Base-by-base conservation (phyloP, 2,113 vertebrate genomes). In the Rhagologus leucostigma region DNA sequence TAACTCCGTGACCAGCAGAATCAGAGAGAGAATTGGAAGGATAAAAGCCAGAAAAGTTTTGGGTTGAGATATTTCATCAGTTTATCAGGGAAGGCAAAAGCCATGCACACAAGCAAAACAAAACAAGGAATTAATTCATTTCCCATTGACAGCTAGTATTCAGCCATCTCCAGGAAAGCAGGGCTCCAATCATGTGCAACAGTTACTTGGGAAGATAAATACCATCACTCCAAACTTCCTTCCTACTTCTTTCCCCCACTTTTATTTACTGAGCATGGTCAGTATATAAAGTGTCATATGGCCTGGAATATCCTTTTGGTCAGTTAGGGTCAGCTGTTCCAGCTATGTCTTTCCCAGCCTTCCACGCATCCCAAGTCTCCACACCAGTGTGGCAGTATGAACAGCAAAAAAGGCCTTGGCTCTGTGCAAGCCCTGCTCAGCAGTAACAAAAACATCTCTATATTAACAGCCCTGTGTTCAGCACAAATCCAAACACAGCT, bases 11-110 rank as follows among this genome's bases (percentile, higher is more conserved):
- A 4, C 20, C 6, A 4, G 27, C 7, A 10, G 44, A 50, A 52
- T 3, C 0, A 0, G 16, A 33, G 13, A 44, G 27, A 57, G 22
- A 57, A 57, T 11, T 0, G 0, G 27, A 67, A 44, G 13, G 20
- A 16, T 59, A 52, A 67, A 52, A 74, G 5, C 33, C 32, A 20
- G 27, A 81, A 73, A 52, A 37, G 6, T 12, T 42, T 9, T 17
- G 52, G 26, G 5, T 67, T 59, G 33, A 59, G 32, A 24, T 42
- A 33, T 59, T 75, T 49, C 12, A 22, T 65, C 32, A 9, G 33
- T 23, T 50, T 33, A 7, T 59, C 33, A 37, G 44, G 5, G 23
- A 52, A 44, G 27, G 10, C 5, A 73, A 73, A 73, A 74, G 20
- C 37, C 22, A 6, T 37, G 37, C 16, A 24, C 37, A 67, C 16